phyloP scores from a whole-genome alignment of 2,113 vertebrate genomes.

The Burhinus oedicnemus region DNA sequence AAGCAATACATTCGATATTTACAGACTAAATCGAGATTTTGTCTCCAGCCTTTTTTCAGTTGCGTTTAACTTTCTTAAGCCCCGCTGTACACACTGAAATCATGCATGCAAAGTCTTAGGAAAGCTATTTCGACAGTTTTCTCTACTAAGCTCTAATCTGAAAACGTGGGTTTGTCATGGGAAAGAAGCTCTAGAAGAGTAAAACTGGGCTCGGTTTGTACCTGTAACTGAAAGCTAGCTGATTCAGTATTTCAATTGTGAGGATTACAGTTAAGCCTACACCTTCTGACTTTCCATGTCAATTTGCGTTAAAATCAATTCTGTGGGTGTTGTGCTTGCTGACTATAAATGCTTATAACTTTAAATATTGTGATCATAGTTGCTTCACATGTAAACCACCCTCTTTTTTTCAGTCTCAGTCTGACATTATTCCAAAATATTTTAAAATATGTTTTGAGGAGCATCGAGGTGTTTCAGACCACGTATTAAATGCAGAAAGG shows the following conservation, averaged over 20 bases:
- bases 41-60: background rate
- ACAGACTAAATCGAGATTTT: background rate
- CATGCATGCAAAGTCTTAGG: background rate
- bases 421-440: background rate
- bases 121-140: background rate
- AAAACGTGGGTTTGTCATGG: background rate
- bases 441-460: background rate
- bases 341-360: background rate
- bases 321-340: background rate
- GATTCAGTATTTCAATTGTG: background rate
- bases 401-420: background rate
- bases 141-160: background rate
- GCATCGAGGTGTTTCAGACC: background rate
- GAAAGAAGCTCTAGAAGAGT: background rate
- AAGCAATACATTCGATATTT: background rate
- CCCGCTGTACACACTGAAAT: background rate
- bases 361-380: background rate
- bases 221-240: background rate
- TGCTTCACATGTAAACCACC: background rate
- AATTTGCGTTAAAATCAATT: background rate
- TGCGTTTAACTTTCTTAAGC: background rate
- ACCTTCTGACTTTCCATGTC: background rate
- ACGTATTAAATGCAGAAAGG: background rate
- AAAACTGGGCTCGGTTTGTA: background rate
- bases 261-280: background rate